Evolutionary conservation across 2,797 vertebrate genomes (phyloP).

Genomic region (Pangasius macronema): DNA sequence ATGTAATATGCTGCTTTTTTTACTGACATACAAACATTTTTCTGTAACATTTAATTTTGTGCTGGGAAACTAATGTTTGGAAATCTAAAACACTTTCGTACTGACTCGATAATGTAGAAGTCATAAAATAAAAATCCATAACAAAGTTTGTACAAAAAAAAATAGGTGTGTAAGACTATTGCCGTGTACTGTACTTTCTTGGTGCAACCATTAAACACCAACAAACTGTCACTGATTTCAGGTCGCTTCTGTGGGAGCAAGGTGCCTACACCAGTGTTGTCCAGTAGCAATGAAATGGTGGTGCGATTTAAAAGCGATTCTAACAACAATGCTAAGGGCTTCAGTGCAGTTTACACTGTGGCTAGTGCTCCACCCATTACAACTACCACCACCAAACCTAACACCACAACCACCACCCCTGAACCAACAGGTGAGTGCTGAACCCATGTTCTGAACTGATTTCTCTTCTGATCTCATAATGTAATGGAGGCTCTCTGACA

Average conservation of each 20-base stretch:
- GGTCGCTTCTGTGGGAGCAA: constrained; percentile 74
- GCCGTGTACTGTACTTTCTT: neutral
- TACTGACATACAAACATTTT: too few relatives aligned
- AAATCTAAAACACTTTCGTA: too few relatives aligned
- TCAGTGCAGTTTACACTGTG: constrained; percentile 70
- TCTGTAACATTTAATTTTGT: too few relatives aligned
- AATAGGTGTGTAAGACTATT: too few relatives aligned
- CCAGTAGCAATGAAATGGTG: constrained; percentile 68
- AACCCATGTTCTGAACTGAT: neutral
- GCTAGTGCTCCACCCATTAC: constrained; percentile 62
- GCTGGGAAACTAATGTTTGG: too few relatives aligned
- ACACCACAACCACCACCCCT: constrained; percentile 37
- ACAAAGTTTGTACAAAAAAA: too few relatives aligned
- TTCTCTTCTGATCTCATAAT: neutral
- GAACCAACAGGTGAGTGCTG: constrained; percentile 55
- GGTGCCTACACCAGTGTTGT: constrained; percentile 64
- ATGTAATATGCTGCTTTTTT: too few relatives aligned
- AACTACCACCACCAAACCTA: constrained; percentile 22
- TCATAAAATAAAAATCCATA: too few relatives aligned
- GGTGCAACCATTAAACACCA: constrained; percentile 17
- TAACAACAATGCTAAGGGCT: constrained; percentile 67
- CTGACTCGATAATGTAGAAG: too few relatives aligned
- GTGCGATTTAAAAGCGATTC: constrained; percentile 74
- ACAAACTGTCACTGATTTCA: constrained; percentile 51
- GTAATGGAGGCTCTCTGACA: neutral